Evolutionary conservation across 1,140 invertebrate species (phyloP).

Genomic region (Centruroides sculpturatus): DNA sequence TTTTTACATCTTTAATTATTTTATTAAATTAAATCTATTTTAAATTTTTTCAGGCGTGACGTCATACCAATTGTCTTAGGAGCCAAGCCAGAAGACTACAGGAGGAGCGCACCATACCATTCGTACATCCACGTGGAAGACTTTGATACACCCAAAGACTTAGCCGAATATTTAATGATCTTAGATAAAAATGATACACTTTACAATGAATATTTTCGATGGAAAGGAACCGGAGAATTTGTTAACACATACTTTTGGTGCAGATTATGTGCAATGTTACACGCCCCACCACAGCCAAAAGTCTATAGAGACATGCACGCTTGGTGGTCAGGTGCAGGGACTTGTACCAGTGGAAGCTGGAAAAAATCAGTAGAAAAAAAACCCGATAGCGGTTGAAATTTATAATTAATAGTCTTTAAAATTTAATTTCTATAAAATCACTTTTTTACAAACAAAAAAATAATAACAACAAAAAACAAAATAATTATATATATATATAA

Average conservation of each 20-base stretch:
- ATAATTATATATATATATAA: too few species aligned
- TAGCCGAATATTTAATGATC: constrained; percentile 69
- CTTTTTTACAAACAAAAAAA: too few species aligned
- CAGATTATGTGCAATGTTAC: constrained; percentile 76
- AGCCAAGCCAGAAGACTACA: constrained; percentile 76
- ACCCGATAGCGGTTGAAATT: too few species aligned
- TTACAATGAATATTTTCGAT: constrained; percentile 84
- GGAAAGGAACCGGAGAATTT: constrained; percentile 81
- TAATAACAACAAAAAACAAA: too few species aligned
- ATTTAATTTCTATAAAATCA: too few species aligned
- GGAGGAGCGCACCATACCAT: constrained; percentile 63
- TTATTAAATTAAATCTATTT: neutral
- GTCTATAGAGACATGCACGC: constrained; percentile 38
- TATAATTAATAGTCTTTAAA: too few species aligned
- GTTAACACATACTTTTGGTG: constrained; percentile 94
- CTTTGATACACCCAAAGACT: constrained; percentile 63
- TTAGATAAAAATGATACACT: constrained; percentile 73
- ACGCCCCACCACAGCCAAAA: constrained; percentile 42
- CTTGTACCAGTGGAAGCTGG: neutral
- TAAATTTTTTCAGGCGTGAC: constrained; percentile 47
- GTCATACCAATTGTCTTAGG: constrained; percentile 92
- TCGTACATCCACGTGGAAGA: constrained; percentile 90
- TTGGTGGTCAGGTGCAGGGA: constrained; percentile 22
- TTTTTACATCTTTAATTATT: too few species aligned
- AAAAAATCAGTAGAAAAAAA: too few species aligned